Evolutionary conservation across 2,113 vertebrate genomes (phyloP), one percentile per base, ranked within the genome.

Genomic region (Smithornis capensis): DNA sequence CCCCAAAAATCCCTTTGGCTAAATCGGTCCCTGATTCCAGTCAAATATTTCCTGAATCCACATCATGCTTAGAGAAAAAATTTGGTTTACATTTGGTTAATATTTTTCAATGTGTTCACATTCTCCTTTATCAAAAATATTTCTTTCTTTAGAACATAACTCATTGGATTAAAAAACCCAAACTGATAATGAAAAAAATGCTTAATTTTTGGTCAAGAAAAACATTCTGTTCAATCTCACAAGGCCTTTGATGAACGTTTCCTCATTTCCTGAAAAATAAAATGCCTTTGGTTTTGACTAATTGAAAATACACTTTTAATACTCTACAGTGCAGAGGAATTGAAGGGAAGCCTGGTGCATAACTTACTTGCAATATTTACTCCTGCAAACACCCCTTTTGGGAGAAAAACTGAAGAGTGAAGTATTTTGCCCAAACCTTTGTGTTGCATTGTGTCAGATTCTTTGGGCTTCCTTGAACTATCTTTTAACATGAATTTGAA

Each of bases 241-340:
- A 52, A 44, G 35, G 29, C 9, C 68, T 93, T 19, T 4, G 29
- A 47, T 18, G 12, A 9, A 52, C 52, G 22, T 50, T 80, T 71
- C 62, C 19, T 87, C 33, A 44, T 27, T 33, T 68, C 10, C 42
- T 68, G 69, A 79, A 78, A 87, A 87, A 45, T 2, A 53, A 67
- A 82, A 2, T 28, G 31, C 7, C 12, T 75, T 75, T 29, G 10
- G 3, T 69, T 90, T 52, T 49, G 23, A 28, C 19, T 71, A 90
- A 71, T 44, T 40, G 57, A 79, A 92, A 92, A 81, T 28, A 57
- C 3, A 40, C 19, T 62, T 69, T 22, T 25, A 76, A 65, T 23
- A 69, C 19, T 22, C 40, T 18, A 10, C 3, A 33, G n/a, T 0
- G 0, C 19, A 47, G 16, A 21, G 19, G 52, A 78, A 55, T 3